Evolutionary conservation across 2,888 invertebrate genomes (phyloP).

Genomic region (Petrophora chlorosata): DNA sequence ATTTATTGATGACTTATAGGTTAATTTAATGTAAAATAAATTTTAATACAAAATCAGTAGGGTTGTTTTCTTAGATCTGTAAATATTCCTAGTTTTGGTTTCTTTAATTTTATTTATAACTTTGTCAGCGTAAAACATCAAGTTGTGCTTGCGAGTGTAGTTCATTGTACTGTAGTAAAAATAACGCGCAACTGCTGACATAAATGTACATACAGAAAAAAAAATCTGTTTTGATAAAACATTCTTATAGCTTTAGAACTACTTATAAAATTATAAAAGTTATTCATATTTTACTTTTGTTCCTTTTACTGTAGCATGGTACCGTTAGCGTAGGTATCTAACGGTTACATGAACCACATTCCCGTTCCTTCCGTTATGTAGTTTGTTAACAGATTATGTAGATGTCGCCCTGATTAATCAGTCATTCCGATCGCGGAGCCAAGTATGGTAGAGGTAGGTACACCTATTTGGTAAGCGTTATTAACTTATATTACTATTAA

Average conservation of each 20-base stretch:
- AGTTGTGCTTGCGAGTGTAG: conserved; percentile 14
- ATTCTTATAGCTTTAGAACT: conserved; percentile 7
- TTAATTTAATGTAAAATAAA: conserved; percentile 74
- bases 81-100: conserved; percentile 65
- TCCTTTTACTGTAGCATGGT: conserved; percentile 2
- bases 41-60: conserved; percentile 72
- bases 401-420: conserved; percentile 19
- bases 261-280: conserved; percentile 2
- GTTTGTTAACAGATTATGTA: conserved; percentile 24
- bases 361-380: conserved; percentile 20
- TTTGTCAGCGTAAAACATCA: conserved; percentile 16
- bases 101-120: conserved; percentile 28
- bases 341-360: conserved; percentile 18
- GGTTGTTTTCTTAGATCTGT: conserved; percentile 80
- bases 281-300: conserved; percentile 3
- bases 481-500: no score
- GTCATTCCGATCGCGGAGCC: neutral
- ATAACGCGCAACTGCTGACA: conserved; percentile 19
- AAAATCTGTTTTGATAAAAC: no score
- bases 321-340: conserved; percentile 20
- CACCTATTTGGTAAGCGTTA: neutral
- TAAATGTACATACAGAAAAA: no score
- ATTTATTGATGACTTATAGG: conserved; percentile 63
- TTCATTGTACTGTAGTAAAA: neutral
- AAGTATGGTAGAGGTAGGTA: conserved; percentile 4